Conservation (phyloP, 1,140 invertebrate species). For the Probaryconus sp. region DNA sequence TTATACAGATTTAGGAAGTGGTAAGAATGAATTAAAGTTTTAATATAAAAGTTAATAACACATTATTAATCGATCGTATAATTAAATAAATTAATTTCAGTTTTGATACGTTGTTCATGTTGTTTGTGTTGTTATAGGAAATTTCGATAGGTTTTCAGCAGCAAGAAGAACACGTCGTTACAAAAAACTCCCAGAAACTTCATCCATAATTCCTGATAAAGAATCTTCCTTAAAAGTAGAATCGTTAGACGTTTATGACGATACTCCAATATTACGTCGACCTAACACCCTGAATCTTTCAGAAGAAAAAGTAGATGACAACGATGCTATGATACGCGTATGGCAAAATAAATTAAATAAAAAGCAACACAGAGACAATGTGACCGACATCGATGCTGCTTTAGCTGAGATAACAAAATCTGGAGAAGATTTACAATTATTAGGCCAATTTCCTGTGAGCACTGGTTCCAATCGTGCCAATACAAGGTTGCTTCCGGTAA, state of each 20-base stretch:
- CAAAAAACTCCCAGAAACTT: constrained; percentile 81
- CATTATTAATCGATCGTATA: no score
- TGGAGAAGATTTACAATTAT: constrained; percentile 75
- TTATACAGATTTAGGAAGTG: constrained; percentile 72
- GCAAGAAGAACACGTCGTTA: constrained; percentile 89
- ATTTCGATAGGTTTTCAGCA: constrained; percentile 91
- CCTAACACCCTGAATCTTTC: constrained; percentile 67
- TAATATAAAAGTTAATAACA: no score
- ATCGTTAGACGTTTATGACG: constrained; percentile 49
- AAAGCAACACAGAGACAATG: constrained; percentile 43
- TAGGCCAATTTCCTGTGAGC: constrained; percentile 61
- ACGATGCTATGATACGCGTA: constrained; percentile 67
- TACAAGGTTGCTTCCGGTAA: constrained; percentile 68
- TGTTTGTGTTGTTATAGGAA: constrained; percentile 76
- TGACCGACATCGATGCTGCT: constrained; percentile 69
- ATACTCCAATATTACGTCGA: constrained; percentile 56
- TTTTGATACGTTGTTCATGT: no score
- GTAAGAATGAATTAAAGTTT: constrained; percentile 58
- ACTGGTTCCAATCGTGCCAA: constrained; percentile 37
- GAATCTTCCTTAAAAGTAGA: constrained; percentile 78
- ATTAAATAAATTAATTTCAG: no score
- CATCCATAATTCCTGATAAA: constrained; percentile 77
- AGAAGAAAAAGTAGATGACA: constrained; percentile 33
- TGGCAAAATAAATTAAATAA: constrained; percentile 77
- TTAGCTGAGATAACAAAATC: constrained; percentile 74